Percentiles rank a stretch among this genome's conserved stretches.
phyloP scores from a whole-genome alignment of 2,888 invertebrate species.

The Meteorus cinctellus region DNA sequence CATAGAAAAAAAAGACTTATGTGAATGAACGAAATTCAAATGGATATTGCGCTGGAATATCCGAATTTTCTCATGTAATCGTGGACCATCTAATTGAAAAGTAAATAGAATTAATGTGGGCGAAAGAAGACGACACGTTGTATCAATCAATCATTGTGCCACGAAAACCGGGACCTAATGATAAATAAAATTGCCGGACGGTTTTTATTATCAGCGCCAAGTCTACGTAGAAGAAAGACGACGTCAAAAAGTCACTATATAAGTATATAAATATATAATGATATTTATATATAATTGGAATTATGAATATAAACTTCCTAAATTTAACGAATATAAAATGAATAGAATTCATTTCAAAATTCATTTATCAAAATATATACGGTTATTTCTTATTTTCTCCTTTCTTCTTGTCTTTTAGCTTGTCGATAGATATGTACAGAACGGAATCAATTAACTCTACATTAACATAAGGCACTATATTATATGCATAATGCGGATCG shows the following conservation, averaged over 20 bases:
- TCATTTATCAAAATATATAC: slow-evolving; percentile 37
- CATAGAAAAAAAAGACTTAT: slow-evolving; percentile 7
- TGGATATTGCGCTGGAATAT: slow-evolving; percentile 11
- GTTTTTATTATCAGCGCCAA: background rate
- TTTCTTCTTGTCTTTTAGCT: background rate
- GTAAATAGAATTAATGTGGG: slow-evolving; percentile 16
- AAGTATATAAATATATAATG: background rate
- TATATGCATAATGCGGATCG: background rate
- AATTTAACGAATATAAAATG: slow-evolving; percentile 21
- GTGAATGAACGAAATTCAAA: slow-evolving; percentile 17
- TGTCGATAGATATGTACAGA: background rate
- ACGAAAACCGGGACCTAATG: background rate
- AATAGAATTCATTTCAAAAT: slow-evolving; percentile 30
- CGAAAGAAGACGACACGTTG: too few relatives aligned
- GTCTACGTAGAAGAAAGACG: background rate
- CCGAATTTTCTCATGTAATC: background rate
- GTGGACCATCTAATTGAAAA: background rate
- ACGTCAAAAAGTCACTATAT: background rate
- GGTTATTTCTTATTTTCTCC: background rate
- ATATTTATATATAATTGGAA: slow-evolving; percentile 1
- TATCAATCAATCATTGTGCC: slow-evolving; percentile 6
- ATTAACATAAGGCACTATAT: background rate
- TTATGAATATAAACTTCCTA: slow-evolving; percentile 9
- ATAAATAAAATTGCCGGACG: background rate
- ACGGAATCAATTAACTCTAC: background rate